A percentile compares a stretch with the other conserved stretches of the same genome.
phyloP scores from a whole-genome alignment of 2,113 vertebrate species.

The Nerophis ophidion region DNA sequence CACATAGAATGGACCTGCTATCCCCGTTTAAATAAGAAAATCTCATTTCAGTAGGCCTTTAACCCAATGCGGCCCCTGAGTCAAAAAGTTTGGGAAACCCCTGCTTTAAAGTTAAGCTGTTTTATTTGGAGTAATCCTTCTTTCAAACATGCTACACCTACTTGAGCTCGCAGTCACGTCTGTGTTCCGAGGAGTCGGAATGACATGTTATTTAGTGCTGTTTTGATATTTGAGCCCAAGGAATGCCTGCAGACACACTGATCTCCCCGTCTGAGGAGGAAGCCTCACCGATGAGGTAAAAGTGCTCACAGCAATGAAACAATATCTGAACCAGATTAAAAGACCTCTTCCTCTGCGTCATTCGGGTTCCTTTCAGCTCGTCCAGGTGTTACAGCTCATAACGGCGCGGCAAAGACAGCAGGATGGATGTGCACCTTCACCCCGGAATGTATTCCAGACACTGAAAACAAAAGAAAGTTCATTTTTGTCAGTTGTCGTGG shows the following conservation, averaged over 20 bases:
- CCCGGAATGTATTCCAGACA: conserved; percentile 21
- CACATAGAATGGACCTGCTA: too few relatives aligned
- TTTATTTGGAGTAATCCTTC: conserved; percentile 1
- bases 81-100: too few relatives aligned
- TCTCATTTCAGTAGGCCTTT: too few relatives aligned
- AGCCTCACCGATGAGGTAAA: conserved; percentile 71
- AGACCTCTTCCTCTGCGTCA: conserved; percentile 68
- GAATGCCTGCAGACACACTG: conserved; percentile 67
- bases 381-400: conserved; percentile 67
- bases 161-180: conserved; percentile 32
- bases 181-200: conserved; percentile 28
- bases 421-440: conserved; percentile 22
- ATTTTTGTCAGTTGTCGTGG: conserved; percentile 6
- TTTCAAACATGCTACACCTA: conserved; percentile 20
- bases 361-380: conserved; percentile 59
- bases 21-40: too few relatives aligned
- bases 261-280: conserved; percentile 60
- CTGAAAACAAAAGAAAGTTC: conserved; percentile 17
- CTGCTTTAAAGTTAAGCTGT: conserved; percentile 2
- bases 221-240: conserved; percentile 71
- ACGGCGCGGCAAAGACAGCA: conserved; percentile 30
- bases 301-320: conserved; percentile 77
- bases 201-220: conserved; percentile 69
- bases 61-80: too few relatives aligned
- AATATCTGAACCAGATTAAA: conserved; percentile 75